Evolutionary conservation across 2,113 vertebrate genomes (phyloP).

Genomic region (Piaya cayana): DNA sequence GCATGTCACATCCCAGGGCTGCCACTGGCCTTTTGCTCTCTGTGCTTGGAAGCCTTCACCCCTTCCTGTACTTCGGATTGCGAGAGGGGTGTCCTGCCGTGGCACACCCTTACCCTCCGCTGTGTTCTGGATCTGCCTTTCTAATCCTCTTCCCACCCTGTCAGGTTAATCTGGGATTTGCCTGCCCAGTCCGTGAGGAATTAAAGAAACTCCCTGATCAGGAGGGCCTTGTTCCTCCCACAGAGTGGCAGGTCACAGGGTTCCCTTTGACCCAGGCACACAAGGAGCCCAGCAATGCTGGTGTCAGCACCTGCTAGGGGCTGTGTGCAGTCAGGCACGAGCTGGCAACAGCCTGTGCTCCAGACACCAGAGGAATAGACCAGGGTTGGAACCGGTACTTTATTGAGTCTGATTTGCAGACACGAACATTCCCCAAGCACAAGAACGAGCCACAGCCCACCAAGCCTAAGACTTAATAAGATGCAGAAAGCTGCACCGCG

Average conservation of each 20-base stretch:
- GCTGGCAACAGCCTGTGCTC: background rate
- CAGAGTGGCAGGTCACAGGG: background rate
- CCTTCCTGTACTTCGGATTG: background rate
- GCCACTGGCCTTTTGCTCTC: background rate
- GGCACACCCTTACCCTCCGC: background rate
- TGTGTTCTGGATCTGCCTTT: background rate
- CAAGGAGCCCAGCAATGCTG: background rate
- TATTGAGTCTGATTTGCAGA: constrained; percentile 9
- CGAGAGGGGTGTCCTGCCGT: accelerated
- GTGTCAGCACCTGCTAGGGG: background rate
- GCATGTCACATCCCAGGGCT: background rate
- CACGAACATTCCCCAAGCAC: background rate
- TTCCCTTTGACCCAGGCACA: background rate
- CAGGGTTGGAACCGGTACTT: background rate
- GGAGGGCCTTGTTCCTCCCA: background rate
- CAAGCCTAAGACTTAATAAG: background rate
- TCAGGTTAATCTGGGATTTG: constrained; percentile 71
- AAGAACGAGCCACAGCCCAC: background rate
- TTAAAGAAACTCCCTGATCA: constrained; percentile 32
- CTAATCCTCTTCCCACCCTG: constrained; percentile 51
- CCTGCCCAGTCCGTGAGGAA: constrained; percentile 13
- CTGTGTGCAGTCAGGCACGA: background rate
- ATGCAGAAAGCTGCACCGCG: background rate
- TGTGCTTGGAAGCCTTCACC: background rate
- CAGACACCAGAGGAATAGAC: background rate